Evolutionary conservation across 2,797 vertebrate genomes (phyloP).

Genomic region (Coilia nasus): DNA sequence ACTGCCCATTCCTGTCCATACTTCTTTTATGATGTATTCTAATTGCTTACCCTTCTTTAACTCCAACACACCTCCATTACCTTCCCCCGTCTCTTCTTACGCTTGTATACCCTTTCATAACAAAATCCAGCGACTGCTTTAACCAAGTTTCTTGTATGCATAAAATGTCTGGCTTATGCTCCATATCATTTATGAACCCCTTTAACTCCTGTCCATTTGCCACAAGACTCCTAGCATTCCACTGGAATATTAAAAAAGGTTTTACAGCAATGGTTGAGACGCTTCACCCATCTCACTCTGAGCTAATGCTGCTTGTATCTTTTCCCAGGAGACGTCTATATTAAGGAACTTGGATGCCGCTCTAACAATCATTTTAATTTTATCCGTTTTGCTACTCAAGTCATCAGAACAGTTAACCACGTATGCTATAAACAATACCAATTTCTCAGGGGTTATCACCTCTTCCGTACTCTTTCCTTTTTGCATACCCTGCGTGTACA

Average conservation of each 20-base stretch:
- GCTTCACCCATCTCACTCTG: not conserved
- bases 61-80: no score
- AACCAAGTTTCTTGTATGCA: no score
- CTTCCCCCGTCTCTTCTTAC: not conserved
- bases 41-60: not conserved
- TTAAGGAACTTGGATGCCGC: not conserved
- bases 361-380: not conserved
- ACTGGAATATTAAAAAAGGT: not conserved
- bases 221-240: not conserved
- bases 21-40: no score
- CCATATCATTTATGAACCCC: not conserved
- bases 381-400: not conserved
- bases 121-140: no score
- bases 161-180: not conserved
- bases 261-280: not conserved
- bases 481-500: not conserved
- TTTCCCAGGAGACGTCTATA: not conserved
- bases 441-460: not conserved
- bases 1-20: no score
- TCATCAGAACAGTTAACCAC: not conserved
- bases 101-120: no score
- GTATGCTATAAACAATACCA: conserved; percentile 17
- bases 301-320: not conserved
- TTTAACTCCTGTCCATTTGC: not conserved
- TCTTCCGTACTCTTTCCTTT: not conserved